phyloP scores from a whole-genome alignment of 2,888 invertebrate genomes.

The Chrysolina americana region DNA sequence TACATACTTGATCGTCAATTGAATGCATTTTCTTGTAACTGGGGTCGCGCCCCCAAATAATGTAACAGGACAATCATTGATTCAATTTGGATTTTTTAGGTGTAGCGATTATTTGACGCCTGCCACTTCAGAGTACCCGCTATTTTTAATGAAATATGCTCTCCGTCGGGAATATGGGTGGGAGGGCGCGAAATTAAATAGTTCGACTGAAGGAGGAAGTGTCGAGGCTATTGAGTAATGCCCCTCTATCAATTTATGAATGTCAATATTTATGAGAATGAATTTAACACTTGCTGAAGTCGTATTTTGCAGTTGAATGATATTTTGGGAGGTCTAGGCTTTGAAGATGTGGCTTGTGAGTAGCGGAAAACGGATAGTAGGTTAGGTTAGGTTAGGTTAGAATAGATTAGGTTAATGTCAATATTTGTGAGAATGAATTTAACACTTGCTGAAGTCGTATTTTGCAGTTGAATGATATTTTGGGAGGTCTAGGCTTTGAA shows the following conservation, averaged over 20 bases:
- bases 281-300: constrained; percentile 59
- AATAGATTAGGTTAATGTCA: too few species aligned
- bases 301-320: constrained; percentile 53
- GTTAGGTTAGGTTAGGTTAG: too few species aligned
- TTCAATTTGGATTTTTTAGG: constrained; percentile 78
- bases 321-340: constrained; percentile 35
- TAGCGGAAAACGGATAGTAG: too few species aligned
- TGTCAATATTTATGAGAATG: constrained; percentile 61
- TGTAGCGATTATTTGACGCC: constrained; percentile 70
- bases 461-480: constrained; percentile 53
- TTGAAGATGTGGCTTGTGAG: too few species aligned
- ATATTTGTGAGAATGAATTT: constrained; percentile 59
- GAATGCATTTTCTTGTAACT: constrained; percentile 66
- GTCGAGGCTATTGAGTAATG: constrained; percentile 60
- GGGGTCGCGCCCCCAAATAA: constrained; percentile 72
- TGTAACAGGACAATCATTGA: constrained; percentile 79
- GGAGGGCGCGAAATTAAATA: constrained; percentile 65
- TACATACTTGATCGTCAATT: constrained; percentile 69
- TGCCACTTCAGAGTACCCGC: constrained; percentile 58
- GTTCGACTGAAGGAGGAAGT: constrained; percentile 66
- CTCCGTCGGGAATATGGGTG: constrained; percentile 62
- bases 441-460: constrained; percentile 59
- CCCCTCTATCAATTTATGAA: constrained; percentile 61
- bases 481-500: neutral
- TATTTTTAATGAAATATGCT: constrained; percentile 69